Conservation (phyloP, 2,888 invertebrate genomes). For the Coenonympha arcania region DNA sequence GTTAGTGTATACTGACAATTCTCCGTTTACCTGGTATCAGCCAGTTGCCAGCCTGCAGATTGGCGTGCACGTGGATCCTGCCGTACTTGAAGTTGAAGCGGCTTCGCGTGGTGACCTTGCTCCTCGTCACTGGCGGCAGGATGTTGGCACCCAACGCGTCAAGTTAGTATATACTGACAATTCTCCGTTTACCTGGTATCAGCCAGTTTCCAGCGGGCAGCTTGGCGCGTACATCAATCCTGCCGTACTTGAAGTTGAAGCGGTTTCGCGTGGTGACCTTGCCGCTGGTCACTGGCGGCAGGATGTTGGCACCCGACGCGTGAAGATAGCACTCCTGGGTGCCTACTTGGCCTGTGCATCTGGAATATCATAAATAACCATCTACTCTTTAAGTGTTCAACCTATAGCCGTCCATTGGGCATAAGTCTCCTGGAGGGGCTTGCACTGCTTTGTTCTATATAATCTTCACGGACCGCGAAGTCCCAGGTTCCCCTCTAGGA, state of each 20-base stretch:
- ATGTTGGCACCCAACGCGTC: constrained; percentile 71
- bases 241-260: constrained; percentile 81
- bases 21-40: constrained; percentile 37
- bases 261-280: constrained; percentile 77
- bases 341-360: constrained; percentile 66
- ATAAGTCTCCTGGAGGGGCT: no score
- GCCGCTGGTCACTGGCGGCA: constrained; percentile 80
- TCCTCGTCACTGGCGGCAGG: constrained; percentile 80
- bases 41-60: constrained; percentile 84
- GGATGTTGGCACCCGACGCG: constrained; percentile 71
- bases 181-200: constrained; percentile 81
- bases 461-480: no score
- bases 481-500: no score
- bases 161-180: no score
- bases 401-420: no score
- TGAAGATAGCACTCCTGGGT: constrained; percentile 61
- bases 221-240: constrained; percentile 80
- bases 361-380: constrained; percentile 32
- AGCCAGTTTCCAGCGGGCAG: constrained; percentile 85
- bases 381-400: no score
- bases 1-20: neutral
- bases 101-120: constrained; percentile 77
- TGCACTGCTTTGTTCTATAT: no score
- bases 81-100: constrained; percentile 82
- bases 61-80: constrained; percentile 79